Conservation (phyloP, 53 echinoderm and acorn worm species). For the Apostichopus leukothele region DNA sequence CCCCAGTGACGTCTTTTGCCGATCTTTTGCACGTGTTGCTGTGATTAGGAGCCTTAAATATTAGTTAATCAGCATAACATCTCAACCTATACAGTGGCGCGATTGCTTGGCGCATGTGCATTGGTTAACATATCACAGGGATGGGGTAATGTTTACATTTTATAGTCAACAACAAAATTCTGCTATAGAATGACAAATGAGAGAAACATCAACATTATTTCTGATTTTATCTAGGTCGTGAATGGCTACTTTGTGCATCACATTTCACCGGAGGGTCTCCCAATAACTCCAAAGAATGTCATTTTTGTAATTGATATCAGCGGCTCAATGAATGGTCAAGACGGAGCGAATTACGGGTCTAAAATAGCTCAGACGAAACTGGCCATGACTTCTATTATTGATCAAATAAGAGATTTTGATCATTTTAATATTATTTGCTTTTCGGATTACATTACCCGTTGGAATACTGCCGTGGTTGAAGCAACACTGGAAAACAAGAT, state of each 20-base stretch:
- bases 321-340: conserved; percentile 74
- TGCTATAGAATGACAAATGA: no score
- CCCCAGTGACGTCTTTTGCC: no score
- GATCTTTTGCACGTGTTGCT: no score
- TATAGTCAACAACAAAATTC: no score
- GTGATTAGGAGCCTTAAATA: no score
- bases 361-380: conserved; percentile 77
- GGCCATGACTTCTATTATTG: conserved; percentile 74
- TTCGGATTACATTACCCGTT: not conserved
- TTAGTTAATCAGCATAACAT: no score
- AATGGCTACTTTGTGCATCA: conserved; percentile 97
- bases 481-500: conserved; percentile 43
- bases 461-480: conserved; percentile 44
- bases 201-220: no score
- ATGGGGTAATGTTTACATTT: no score
- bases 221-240: conserved; percentile 60
- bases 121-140: no score
- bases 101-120: no score
- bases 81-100: no score
- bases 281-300: conserved; percentile 70
- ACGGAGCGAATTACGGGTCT: not conserved
- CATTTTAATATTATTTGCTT: conserved; percentile 62
- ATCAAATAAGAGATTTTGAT: conserved; percentile 73
- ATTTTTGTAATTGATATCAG: conserved; percentile 90
- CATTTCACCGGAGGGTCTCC: conserved; percentile 82